These are phyloP conservation scores for Magallana angulata DNA, from an alignment of 1,140 invertebrate species.

Conservation along the genomic window DNA sequence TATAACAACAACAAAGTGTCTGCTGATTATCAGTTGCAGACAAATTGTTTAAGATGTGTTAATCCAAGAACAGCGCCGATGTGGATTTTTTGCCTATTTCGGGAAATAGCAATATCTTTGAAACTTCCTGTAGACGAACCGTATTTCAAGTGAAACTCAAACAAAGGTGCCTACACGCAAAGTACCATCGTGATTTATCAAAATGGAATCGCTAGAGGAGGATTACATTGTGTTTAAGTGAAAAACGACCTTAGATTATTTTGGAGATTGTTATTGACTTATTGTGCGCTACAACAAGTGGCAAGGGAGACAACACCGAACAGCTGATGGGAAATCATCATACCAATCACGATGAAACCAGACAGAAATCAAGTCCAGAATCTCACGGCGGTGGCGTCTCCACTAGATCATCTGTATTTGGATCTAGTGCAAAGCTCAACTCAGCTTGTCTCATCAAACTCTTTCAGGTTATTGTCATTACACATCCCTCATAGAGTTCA, in stretches of 20 bases:
- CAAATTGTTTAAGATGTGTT: no score
- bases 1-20: no score
- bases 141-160: no score
- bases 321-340: slow-evolving; percentile 26
- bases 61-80: no score
- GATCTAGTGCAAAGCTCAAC: slow-evolving; percentile 34
- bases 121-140: neutral
- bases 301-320: slow-evolving; percentile 14
- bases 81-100: neutral
- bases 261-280: neutral
- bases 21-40: no score
- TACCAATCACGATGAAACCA: neutral
- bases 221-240: slow-evolving; percentile 17
- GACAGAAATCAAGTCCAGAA: neutral
- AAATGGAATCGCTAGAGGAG: neutral
- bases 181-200: neutral
- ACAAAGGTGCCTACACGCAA: neutral
- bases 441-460: slow-evolving; percentile 41
- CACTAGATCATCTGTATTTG: slow-evolving; percentile 1
- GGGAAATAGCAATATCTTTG: neutral
- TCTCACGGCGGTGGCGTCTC: neutral
- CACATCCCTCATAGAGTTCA: no score
- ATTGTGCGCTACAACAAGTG: neutral
- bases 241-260: neutral
- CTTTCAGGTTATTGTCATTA: neutral